Base-by-base conservation (phyloP, 2,113 vertebrate species). In the Eleginops maclovinus region DNA sequence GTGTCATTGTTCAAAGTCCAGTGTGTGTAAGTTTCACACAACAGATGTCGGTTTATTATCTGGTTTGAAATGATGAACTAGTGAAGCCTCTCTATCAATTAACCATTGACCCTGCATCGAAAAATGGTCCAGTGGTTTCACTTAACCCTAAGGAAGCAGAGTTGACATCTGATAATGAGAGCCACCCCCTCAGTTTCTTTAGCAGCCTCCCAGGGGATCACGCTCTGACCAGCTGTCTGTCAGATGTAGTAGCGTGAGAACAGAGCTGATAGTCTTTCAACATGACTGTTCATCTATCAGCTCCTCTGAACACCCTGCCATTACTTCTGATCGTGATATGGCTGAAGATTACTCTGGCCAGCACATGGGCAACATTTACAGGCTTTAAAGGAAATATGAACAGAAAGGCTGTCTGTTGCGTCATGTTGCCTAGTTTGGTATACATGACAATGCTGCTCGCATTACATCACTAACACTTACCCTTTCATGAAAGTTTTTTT, bases 211-310 rank as follows among this genome's bases (percentile, higher is more conserved):
- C 68, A 24, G 1, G 22, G 65, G 53, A 19, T 76, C 56, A 53
- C 2, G 43, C 41, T 51, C 44, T 16, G 40, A 40, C 63, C 82
- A 84, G 74, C 19, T 77, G 75, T 43, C 66, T 86, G 73, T 81
- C 74, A 65, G 71, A 58, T 78, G 77, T 4, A 59, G 64, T 67
- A 79, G 17, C 40, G 82, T 83, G 77, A 88, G 82, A 87, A 81
- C 76, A 86, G 72, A 77, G 11, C 63, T n/a, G n/a, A n/a, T n/a
- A n/a, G n/a, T n/a, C 79, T 72, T 83, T 88, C 59, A 78, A 50
- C 82, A 74, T 73, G 77, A 77, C 55, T 40, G 43, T 60, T 58
- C 49, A 40, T 81, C 64, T 77, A 47, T 80, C 69, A 75, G 68
- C 67, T 80, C 19, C 64, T 74, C 46, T 75, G 44, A 72, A 72